These are phyloP conservation scores for Chelon auratus DNA, from an alignment of 2,797 vertebrate species.

Conservation along the genomic window DNA sequence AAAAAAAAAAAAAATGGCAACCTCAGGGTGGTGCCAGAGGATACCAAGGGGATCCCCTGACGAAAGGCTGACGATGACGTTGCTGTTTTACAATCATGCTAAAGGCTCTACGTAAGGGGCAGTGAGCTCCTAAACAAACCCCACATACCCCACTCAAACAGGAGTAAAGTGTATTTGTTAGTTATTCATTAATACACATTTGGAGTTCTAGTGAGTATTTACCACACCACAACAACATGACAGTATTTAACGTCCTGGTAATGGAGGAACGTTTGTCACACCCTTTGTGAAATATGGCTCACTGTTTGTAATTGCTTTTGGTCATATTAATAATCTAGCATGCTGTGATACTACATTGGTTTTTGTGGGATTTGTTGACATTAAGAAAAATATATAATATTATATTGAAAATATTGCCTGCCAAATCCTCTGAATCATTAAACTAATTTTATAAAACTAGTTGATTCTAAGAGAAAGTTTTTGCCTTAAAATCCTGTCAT, in stretches of 20 bases:
- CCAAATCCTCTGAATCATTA: neutral
- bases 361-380: slow-evolving; percentile 20
- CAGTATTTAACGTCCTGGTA: neutral
- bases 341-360: neutral
- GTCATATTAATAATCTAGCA: neutral
- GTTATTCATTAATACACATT: no score
- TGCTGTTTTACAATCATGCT: no score
- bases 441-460: neutral
- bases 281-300: no score
- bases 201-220: no score
- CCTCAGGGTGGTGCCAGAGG: no score
- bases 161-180: no score
- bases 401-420: neutral
- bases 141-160: no score
- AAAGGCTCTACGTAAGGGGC: no score
- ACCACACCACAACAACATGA: neutral
- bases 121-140: no score
- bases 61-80: no score
- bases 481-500: neutral
- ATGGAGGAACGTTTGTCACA: neutral
- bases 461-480: neutral
- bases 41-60: no score
- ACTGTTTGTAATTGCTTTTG: neutral
- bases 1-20: no score
- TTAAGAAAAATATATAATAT: neutral